Percentiles rank a stretch among this genome's conserved stretches.
These are phyloP conservation scores for Clarias magur DNA, from an alignment of 2,113 vertebrate genomes.

Conservation along the genomic window DNA sequence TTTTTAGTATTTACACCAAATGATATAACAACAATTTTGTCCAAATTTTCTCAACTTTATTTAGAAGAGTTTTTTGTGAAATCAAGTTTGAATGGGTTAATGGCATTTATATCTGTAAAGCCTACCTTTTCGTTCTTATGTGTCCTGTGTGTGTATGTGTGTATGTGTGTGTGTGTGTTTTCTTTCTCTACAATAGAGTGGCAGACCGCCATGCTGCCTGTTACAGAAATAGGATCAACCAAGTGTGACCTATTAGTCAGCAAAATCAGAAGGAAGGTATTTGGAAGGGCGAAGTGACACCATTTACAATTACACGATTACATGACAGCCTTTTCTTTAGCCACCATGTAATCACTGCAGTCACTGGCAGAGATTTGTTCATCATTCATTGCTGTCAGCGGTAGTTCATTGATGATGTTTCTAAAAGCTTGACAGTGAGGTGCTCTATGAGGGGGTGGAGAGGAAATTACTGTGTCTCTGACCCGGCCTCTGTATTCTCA, in stretches of 20 bases:
- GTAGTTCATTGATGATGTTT: constrained; percentile 27
- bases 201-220: background rate
- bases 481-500: constrained; percentile 12
- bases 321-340: constrained; percentile 10
- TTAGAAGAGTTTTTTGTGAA: background rate
- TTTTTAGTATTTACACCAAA: background rate
- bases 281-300: constrained; percentile 12
- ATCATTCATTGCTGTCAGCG: constrained; percentile 39
- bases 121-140: background rate
- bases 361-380: background rate
- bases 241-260: background rate
- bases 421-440: constrained; percentile 50
- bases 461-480: constrained; percentile 42
- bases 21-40: background rate
- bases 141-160: background rate
- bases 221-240: background rate
- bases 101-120: background rate
- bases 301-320: background rate
- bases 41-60: background rate
- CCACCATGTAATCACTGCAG: background rate
- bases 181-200: background rate
- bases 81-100: background rate
- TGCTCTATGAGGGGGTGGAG: constrained; percentile 41
- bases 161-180: constrained; percentile 13
- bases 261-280: constrained; percentile 27